phyloP scores from a whole-genome alignment of 2,113 vertebrate species.

The Acrocephalus kingi region DNA sequence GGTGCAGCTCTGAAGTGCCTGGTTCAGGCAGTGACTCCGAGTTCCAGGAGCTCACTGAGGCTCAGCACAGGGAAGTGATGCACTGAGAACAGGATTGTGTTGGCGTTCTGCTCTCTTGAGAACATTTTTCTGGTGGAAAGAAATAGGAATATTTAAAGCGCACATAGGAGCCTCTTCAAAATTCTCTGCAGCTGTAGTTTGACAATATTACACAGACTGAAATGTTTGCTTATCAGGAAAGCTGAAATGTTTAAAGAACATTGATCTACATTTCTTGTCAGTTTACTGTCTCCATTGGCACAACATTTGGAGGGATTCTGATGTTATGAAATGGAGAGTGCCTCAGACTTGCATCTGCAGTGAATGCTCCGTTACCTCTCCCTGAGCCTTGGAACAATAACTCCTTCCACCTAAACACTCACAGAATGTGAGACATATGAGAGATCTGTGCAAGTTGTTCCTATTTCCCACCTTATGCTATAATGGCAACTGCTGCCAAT shows the following conservation, averaged over 20 bases:
- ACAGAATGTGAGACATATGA: slow-evolving; percentile 67
- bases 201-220: slow-evolving; percentile 69
- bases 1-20: background rate
- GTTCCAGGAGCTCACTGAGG: background rate
- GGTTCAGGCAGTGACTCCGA: background rate
- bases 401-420: slow-evolving; percentile 63
- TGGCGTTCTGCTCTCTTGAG: slow-evolving; percentile 57
- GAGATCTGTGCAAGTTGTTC: slow-evolving; percentile 65
- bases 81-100: slow-evolving; percentile 2
- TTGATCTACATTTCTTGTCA: slow-evolving; percentile 72
- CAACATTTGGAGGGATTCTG: slow-evolving; percentile 71
- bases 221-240: slow-evolving; percentile 71
- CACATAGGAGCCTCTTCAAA: slow-evolving; percentile 62
- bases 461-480: slow-evolving; percentile 62
- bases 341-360: slow-evolving; percentile 61
- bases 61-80: background rate
- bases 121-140: slow-evolving; percentile 54
- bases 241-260: slow-evolving; percentile 74
- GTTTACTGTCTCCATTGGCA: slow-evolving; percentile 71
- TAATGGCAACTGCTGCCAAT: slow-evolving; percentile 52
- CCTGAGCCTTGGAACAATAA: slow-evolving; percentile 68
- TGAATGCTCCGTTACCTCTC: slow-evolving; percentile 47
- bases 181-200: slow-evolving; percentile 72
- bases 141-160: slow-evolving; percentile 61
- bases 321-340: slow-evolving; percentile 55